Evolutionary conservation across 2,113 vertebrate genomes (phyloP), one percentile per base, ranked within the genome.

Genomic region (Zapornia atra): DNA sequence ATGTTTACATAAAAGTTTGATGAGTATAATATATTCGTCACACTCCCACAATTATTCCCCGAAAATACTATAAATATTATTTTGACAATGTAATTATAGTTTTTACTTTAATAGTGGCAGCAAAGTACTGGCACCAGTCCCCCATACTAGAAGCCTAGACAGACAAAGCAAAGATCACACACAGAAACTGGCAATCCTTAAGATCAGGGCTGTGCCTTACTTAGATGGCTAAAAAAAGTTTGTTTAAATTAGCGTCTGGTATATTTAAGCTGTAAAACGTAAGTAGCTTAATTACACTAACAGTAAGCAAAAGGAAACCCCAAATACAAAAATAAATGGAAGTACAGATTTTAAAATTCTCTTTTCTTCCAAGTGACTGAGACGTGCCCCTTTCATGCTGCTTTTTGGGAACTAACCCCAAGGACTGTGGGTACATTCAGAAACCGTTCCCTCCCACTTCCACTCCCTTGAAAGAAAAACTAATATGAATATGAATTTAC

Each of bases 51-150:
- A 98, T 98, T 98, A 98, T 97, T 98, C 96, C 95, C 97, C 6
- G 15, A 98, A 98, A 98, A 98, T 98, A 97, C 97, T 97, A 96
- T 98, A 98, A 98, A 98, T 98, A 98, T 97, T 98, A 97, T 97
- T 98, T 98, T 98, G 98, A 98, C 98, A 98, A 97, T 89, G 86
- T 98, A 98, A 98, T 98, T 98, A 98, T 26, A 98, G 97, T 93
- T 96, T 95, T 97, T 95, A 94, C 85, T 97, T 97, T 81, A 96
- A 96, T 90, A 95, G 91, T 60, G 93, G 97, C 92, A 98, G 94
- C 48, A 88, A 97, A 96, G 91, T 56, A 71, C 93, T 98, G 97
- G 97, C 98, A 97, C 40, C 72, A 92, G 89, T 50, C 68, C 59
- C 29, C 84, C 64, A 68, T 81, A 88, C 33, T 94, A 93, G 94